Evolutionary conservation across 1,140 invertebrate genomes (phyloP).

Genomic region (Heliconius hermathena): DNA sequence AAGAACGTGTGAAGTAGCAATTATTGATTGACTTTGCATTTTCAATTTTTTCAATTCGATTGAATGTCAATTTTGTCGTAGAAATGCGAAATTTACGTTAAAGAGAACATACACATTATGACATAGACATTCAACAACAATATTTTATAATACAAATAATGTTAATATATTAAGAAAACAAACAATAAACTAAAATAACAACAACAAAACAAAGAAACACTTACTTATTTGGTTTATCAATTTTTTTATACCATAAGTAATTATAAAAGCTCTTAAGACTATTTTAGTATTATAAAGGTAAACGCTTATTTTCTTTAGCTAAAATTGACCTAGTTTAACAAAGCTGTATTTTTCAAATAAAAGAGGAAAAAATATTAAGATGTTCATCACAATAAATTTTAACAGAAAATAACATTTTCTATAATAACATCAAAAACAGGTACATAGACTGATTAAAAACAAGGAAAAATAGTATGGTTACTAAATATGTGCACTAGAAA

Average conservation of each 20-base stretch:
- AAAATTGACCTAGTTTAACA: slow-evolving; percentile 4
- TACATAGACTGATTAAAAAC: neutral
- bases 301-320: slow-evolving; percentile 7
- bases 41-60: too few species aligned
- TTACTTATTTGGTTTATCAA: neutral
- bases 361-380: neutral
- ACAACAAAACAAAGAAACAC: too few species aligned
- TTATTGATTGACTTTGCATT: too few species aligned
- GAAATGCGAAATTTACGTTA: too few species aligned
- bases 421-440: neutral
- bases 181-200: too few species aligned
- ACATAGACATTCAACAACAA: too few species aligned
- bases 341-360: neutral
- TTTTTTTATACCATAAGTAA: neutral
- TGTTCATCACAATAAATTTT: neutral
- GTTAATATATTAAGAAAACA: too few species aligned
- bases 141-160: too few species aligned
- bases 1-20: too few species aligned
- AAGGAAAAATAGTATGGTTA: neutral
- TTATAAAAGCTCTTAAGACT: neutral
- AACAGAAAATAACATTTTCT: neutral
- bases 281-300: neutral
- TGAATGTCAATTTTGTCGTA: too few species aligned
- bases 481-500: neutral
- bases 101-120: too few species aligned